phyloP scores from a whole-genome alignment of 2,113 vertebrate genomes.

The Tragelaphus buxtoni region DNA sequence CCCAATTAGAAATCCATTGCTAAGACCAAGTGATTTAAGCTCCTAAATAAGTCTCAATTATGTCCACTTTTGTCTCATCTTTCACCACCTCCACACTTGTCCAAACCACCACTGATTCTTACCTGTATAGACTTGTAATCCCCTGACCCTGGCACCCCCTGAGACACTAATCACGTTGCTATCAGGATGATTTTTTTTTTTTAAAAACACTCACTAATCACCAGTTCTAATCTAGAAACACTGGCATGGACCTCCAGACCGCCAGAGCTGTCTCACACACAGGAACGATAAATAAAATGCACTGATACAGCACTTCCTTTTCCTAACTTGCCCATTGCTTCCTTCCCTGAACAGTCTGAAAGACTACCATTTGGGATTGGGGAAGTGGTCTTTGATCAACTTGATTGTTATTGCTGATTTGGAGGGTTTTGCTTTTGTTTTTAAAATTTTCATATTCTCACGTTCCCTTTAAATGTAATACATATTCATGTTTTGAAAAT shows the following conservation, averaged over 20 bases:
- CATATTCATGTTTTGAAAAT: conserved; percentile 10
- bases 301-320: background rate
- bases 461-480: background rate
- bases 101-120: background rate
- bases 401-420: background rate
- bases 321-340: background rate
- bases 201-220: background rate
- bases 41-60: background rate
- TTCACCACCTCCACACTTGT: background rate
- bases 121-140: background rate
- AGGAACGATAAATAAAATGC: background rate
- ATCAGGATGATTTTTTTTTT: background rate
- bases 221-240: background rate
- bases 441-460: background rate
- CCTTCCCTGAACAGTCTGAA: background rate
- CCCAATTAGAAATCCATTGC: background rate
- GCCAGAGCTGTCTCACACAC: background rate
- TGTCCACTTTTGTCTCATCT: background rate
- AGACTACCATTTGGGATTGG: background rate
- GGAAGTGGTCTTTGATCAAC: background rate
- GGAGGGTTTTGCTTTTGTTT: background rate
- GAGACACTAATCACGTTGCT: background rate
- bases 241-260: background rate
- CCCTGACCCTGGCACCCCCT: background rate
- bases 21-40: background rate